Evolutionary conservation across 35 echinoderm and acorn worm genomes (phyloP).

Genomic region (Nesometra sesokonis): DNA sequence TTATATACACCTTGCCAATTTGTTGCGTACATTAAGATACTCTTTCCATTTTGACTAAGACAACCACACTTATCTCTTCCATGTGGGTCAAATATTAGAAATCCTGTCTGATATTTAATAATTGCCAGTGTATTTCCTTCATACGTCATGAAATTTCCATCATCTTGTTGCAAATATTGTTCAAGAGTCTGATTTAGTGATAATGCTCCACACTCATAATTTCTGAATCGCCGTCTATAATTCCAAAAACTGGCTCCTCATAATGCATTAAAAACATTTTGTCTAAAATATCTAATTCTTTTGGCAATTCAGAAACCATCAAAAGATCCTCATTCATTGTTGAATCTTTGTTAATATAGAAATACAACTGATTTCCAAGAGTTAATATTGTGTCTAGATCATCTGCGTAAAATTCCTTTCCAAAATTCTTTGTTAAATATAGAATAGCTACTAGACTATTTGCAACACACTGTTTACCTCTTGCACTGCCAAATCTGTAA

Average conservation of each 20-base stretch:
- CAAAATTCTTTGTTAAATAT: conserved; percentile 13
- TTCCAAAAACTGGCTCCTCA: conserved; percentile 9
- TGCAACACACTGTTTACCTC: conserved; percentile 15
- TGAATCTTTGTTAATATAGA: conserved; percentile 22
- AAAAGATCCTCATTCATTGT: conserved; percentile 24
- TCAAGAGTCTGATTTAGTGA: conserved; percentile 21
- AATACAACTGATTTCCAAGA: conserved; percentile 24
- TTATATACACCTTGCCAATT: conserved; percentile 18
- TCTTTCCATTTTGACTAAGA: background rate
- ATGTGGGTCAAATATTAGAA: background rate
- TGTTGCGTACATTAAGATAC: background rate
- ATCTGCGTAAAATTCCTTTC: background rate
- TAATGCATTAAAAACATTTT: background rate
- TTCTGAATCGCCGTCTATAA: conserved; percentile 12
- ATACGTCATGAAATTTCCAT: conserved; percentile 17
- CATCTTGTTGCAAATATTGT: conserved; percentile 8
- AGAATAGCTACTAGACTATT: conserved; percentile 24
- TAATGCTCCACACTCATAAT: background rate
- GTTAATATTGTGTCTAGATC: conserved; percentile 24
- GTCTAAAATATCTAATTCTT: conserved; percentile 22
- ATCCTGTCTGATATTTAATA: background rate
- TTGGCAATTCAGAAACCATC: conserved; percentile 19
- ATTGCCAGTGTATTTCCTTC: conserved; percentile 12
- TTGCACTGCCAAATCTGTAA: conserved; percentile 2
- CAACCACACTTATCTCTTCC: background rate